phyloP scores from a whole-genome alignment of 2,113 vertebrate genomes.

The Sitta europaea region DNA sequence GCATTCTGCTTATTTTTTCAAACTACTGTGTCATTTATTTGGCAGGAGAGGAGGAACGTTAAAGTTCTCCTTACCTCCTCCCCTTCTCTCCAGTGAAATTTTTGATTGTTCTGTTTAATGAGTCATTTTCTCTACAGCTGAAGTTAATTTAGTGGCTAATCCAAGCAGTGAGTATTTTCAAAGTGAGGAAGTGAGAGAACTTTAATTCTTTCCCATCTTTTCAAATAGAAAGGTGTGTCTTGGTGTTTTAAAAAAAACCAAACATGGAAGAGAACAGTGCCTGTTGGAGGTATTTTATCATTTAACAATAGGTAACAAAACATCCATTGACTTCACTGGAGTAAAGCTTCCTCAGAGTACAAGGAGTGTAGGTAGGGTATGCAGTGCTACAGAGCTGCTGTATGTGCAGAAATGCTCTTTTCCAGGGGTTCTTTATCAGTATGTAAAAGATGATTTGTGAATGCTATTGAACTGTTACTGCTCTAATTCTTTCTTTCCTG shows the following conservation, averaged over 20 bases:
- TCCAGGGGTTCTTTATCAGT: not conserved
- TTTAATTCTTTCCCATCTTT: not conserved
- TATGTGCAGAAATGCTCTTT: not conserved
- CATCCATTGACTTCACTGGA: not conserved
- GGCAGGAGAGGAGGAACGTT: conserved; percentile 5
- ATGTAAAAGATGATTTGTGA: not conserved
- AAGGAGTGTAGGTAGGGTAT: not conserved
- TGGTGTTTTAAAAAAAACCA: not conserved
- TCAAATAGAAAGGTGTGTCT: not conserved
- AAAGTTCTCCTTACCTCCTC: conserved; percentile 30
- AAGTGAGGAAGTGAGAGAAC: not conserved
- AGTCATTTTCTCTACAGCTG: conserved; percentile 60
- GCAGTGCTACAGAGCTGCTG: not conserved
- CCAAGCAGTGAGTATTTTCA: conserved; percentile 41
- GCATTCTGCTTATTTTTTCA: not conserved
- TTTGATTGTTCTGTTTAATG: conserved; percentile 48
- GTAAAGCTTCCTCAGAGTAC: not conserved
- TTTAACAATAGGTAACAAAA: not conserved
- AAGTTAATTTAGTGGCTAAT: conserved; percentile 45
- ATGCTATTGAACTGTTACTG: not conserved
- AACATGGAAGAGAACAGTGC: not conserved
- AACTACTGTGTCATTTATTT: conserved; percentile 2
- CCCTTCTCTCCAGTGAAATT: conserved; percentile 12
- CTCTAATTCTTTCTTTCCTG: not conserved
- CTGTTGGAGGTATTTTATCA: not conserved